phyloP scores from a whole-genome alignment of 2,888 invertebrate species.

The Podabrus alpinus region DNA sequence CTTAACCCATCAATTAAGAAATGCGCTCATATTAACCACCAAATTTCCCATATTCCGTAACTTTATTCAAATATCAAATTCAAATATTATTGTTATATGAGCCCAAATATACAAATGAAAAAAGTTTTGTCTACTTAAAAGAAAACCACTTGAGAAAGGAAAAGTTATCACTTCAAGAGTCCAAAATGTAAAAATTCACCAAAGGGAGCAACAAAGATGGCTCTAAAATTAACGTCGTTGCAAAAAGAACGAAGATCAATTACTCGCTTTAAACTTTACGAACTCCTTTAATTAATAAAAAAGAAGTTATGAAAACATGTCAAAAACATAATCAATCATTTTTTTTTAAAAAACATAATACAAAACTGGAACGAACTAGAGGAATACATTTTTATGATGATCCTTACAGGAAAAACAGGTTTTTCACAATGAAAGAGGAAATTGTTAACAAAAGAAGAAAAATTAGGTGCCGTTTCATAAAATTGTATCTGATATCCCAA shows the following conservation, averaged over 20 bases:
- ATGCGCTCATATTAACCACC: background rate
- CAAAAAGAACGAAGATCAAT: conserved; percentile 9
- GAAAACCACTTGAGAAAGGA: background rate
- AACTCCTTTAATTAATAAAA: conserved; percentile 20
- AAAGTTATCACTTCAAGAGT: background rate
- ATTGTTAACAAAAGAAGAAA: background rate
- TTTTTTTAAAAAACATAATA: conserved; percentile 4
- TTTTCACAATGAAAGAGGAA: conserved; percentile 4
- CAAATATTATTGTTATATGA: background rate
- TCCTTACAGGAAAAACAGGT: conserved; percentile 8
- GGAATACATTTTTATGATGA: conserved; percentile 12
- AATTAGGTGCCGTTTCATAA: background rate
- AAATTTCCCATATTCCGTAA: background rate
- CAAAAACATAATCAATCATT: conserved; percentile 17
- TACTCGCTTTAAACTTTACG: conserved; percentile 12
- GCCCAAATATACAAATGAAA: background rate
- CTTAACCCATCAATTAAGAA: conserved; percentile 11
- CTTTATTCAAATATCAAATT: background rate
- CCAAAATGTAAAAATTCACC: background rate
- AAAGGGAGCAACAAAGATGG: background rate
- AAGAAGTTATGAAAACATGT: conserved; percentile 14
- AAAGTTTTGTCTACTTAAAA: background rate
- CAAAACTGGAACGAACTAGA: conserved; percentile 9
- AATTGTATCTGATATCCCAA: background rate
- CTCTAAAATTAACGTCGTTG: background rate